Conservation (phyloP, 2,113 vertebrate species). For the Oncorhynchus nerka region DNA sequence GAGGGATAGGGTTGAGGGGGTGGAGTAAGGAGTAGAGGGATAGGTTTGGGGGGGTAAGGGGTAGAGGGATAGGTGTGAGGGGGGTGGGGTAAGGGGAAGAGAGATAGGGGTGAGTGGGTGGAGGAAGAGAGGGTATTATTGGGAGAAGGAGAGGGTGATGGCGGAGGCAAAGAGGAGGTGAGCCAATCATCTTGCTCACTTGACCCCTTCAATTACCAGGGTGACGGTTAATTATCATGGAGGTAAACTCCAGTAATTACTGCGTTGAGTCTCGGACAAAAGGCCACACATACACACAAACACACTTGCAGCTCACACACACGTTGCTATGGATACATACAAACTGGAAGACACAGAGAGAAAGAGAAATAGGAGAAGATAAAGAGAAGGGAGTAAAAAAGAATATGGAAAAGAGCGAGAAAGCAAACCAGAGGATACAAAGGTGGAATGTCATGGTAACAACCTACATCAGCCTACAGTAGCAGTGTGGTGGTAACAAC, state of each 20-base stretch:
- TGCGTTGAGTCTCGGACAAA: constrained; percentile 75
- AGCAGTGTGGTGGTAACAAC: no score
- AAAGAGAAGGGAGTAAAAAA: constrained; percentile 23
- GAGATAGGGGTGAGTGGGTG: not conserved
- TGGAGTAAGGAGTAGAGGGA: no score
- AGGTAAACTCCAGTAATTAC: constrained; percentile 79
- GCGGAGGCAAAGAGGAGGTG: constrained; percentile 60
- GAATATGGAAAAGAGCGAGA: constrained; percentile 28
- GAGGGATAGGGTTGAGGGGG: not conserved
- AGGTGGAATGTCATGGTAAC: constrained; percentile 15
- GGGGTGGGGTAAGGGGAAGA: not conserved
- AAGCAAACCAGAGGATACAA: constrained; percentile 44
- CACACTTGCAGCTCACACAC: constrained; percentile 21
- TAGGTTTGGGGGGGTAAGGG: not conserved
- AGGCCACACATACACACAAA: constrained; percentile 50
- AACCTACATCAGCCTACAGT: constrained; percentile 13
- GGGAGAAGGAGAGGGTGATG: constrained; percentile 33
- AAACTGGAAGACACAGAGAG: constrained; percentile 40
- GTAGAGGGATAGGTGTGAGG: not conserved
- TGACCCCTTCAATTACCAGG: constrained; percentile 77
- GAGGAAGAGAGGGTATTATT: constrained; percentile 35
- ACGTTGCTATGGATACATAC: constrained; percentile 77
- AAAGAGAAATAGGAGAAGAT: constrained; percentile 41
- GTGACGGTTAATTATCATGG: constrained; percentile 74
- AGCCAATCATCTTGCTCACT: constrained; percentile 74